Evolutionary conservation across 1,140 invertebrate genomes (phyloP).

Genomic region (Bombus pyrosoma): DNA sequence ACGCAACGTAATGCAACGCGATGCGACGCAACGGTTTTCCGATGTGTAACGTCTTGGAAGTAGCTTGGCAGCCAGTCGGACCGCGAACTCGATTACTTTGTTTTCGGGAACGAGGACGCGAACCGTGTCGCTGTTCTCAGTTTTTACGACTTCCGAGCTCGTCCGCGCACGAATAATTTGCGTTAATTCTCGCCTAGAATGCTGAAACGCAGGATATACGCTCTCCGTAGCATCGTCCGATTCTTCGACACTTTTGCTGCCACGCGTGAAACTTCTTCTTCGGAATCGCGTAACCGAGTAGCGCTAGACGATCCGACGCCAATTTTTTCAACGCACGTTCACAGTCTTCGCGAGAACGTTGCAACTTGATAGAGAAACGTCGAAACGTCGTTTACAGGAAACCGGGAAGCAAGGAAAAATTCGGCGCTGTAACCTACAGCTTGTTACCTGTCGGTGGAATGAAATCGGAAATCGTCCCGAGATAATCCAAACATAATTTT

Average conservation of each 20-base stretch:
- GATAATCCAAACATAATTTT: too few relatives aligned
- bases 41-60: background rate
- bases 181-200: background rate
- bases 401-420: background rate
- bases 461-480: too few relatives aligned
- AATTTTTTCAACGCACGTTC: too few relatives aligned
- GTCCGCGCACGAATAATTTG: slow-evolving; percentile 12
- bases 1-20: too few relatives aligned
- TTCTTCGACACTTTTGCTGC: too few relatives aligned
- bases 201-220: slow-evolving; percentile 6
- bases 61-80: background rate
- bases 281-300: background rate
- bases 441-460: too few relatives aligned
- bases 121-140: background rate
- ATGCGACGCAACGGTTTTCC: background rate
- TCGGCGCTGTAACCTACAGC: too few relatives aligned
- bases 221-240: slow-evolving; percentile 13
- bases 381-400: too few relatives aligned
- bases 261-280: too few relatives aligned
- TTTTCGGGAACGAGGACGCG: background rate
- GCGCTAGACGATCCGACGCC: background rate
- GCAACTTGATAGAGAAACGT: background rate
- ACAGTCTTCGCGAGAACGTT: too few relatives aligned
- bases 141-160: slow-evolving; percentile 15
- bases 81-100: background rate